Conservation (phyloP, 2,797 vertebrate genomes). For the Lemur catta region DNA sequence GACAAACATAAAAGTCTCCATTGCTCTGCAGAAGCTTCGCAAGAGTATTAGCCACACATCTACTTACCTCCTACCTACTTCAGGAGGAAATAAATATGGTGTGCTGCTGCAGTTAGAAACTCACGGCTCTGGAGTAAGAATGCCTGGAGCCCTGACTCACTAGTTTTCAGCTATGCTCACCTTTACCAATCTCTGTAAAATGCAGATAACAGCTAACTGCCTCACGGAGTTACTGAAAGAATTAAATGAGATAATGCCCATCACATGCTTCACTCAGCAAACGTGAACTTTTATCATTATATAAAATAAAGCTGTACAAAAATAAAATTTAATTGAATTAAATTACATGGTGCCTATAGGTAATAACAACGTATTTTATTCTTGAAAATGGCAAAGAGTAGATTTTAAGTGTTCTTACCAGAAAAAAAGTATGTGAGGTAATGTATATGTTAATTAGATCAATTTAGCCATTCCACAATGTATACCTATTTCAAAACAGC, state of each 20-base stretch:
- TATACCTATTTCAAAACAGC: neutral
- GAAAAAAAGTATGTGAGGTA: neutral
- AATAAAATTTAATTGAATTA: neutral
- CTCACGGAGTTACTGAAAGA: neutral
- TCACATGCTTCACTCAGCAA: neutral
- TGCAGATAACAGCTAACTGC: neutral
- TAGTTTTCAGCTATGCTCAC: neutral
- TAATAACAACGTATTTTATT: neutral
- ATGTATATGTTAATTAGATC: neutral
- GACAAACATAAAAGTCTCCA: neutral
- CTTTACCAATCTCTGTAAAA: neutral
- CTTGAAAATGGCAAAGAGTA: neutral
- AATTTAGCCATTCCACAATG: neutral
- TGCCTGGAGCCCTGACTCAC: neutral
- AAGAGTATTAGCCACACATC: neutral
- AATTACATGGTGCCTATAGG: neutral
- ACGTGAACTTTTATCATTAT: neutral
- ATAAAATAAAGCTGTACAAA: neutral
- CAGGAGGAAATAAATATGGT: fast-evolving
- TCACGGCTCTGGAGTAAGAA: too few relatives aligned
- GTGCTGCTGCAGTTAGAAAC: neutral
- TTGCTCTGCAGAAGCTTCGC: neutral
- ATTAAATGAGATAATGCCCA: neutral
- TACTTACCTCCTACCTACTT: fast-evolving
- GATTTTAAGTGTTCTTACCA: neutral